Percentiles rank a stretch among this genome's conserved stretches.
phyloP scores from a whole-genome alignment of 2,113 vertebrate genomes.

The Grantiella picta region DNA sequence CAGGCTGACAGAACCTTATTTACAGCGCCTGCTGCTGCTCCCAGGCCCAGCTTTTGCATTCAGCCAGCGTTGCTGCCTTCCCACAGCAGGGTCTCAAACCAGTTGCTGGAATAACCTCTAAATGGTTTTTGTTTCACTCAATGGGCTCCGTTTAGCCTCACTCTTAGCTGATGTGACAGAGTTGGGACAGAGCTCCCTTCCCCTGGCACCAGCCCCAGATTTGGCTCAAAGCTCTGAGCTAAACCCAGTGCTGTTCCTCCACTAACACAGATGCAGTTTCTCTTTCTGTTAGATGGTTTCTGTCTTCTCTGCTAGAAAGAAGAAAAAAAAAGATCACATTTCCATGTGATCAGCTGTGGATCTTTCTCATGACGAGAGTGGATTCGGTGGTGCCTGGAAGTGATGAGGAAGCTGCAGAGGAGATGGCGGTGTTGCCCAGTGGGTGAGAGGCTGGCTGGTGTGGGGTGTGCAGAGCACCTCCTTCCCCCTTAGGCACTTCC shows the following conservation, averaged over 20 bases:
- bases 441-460: not conserved
- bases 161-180: not conserved
- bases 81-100: not conserved
- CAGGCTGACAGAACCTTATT: not conserved
- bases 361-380: not conserved
- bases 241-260: not conserved
- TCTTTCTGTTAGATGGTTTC: not conserved
- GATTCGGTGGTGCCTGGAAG: not conserved
- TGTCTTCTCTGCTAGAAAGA: not conserved
- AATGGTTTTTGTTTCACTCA: not conserved
- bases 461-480: not conserved
- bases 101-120: not conserved
- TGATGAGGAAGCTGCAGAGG: not conserved
- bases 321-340: not conserved
- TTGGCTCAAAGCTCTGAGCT: not conserved
- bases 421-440: fast-evolving
- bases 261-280: not conserved
- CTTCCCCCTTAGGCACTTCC: not conserved
- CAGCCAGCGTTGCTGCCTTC: not conserved
- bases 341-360: not conserved
- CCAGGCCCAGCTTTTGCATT: not conserved
- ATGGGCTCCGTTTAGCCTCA: fast-evolving
- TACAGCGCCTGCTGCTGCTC: not conserved
- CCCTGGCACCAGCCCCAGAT: not conserved
- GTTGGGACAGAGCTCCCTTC: not conserved